A percentile compares a stretch with the other conserved stretches of the same genome.
These are phyloP conservation scores for Pristionchus fissidentatus DNA, from an alignment of 2,888 invertebrate genomes.

Conservation along the genomic window DNA sequence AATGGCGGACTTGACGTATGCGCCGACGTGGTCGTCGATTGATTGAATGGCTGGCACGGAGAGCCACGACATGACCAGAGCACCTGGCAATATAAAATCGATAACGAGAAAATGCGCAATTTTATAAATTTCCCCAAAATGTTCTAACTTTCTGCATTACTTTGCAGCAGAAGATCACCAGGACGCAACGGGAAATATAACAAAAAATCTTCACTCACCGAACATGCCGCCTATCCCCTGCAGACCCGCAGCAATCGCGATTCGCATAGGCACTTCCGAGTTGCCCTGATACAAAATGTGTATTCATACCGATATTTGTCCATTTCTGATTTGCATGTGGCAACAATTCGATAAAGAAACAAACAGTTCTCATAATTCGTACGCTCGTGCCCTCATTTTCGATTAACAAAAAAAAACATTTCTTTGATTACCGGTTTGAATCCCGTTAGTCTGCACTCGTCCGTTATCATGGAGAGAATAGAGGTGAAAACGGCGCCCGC, in stretches of 20 bases:
- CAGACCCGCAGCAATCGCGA: slow-evolving; percentile 65
- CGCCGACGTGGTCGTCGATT: slow-evolving; percentile 58
- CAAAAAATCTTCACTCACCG: slow-evolving; percentile 17
- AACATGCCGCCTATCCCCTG: slow-evolving; percentile 51
- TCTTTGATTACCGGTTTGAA: slow-evolving; percentile 57
- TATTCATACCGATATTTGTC: background rate
- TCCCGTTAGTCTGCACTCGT: slow-evolving; percentile 64
- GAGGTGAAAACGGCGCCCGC: slow-evolving; percentile 61
- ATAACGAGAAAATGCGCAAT: background rate
- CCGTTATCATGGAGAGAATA: slow-evolving; percentile 66
- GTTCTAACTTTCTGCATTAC: background rate
- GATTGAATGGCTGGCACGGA: slow-evolving; percentile 58
- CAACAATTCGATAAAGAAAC: too few species aligned
- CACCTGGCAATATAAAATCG: background rate
- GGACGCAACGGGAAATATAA: background rate
- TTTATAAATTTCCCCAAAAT: background rate
- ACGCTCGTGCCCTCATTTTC: too few species aligned
- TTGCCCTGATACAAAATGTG: slow-evolving; percentile 56
- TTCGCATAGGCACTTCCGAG: slow-evolving; percentile 66
- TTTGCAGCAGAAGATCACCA: background rate
- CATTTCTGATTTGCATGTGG: background rate
- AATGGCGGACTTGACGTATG: slow-evolving; percentile 59
- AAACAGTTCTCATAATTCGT: too few species aligned
- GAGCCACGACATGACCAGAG: slow-evolving; percentile 54
- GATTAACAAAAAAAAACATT: background rate